Base-by-base conservation (phyloP, 1,140 invertebrate species). In the Ostrea denselamellosa region DNA sequence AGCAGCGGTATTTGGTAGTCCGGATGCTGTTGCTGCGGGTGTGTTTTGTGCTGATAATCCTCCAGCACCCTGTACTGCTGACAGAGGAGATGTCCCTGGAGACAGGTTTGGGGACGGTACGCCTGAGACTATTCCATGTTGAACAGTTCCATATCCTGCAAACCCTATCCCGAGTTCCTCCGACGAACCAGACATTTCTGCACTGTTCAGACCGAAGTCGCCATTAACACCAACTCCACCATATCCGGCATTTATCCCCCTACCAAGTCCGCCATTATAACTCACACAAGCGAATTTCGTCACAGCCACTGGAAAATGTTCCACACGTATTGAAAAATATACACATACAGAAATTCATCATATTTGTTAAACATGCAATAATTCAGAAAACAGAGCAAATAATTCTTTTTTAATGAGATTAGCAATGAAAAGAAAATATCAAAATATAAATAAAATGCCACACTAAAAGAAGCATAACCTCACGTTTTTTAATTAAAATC, bases 261-360 rank as follows among this genome's bases (percentile, higher is more conserved):
- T 12, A 4, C 68, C 22, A 12, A 71, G 14, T 14, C 68, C 68
- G 25, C 19, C 53, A 58, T 17, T 19, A 14, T 22, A 56, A 22
- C 51, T 85, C 28, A 85, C 56, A n/a, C 86, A 87, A 12, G 86
- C 81, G 34, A 83, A 87, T 52, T 83, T 82, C n/a, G 86, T 83
- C 22, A 65, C 28, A 9, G 86, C 86, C 9, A n/a, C 86, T 87
- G 86, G 25, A 87, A 87, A 2, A 44, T 44, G 1, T 44, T 44
- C 34, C 7, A 22, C n/a, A 17, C 8, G 51, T 52, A 5, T 58
- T 25, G 58, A 44, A 7, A n/a, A 62, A 62, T 62, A 10, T 12
- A 19, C 56, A 58, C 3, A 44, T 44, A 44, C 19, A 12, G 56
- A 58, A 58, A 58, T 19, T 58, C 19, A 62, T 62, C 17, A 62